These are phyloP conservation scores for Leucozona laternaria DNA, from an alignment of 2,888 invertebrate genomes.

Conservation along the genomic window DNA sequence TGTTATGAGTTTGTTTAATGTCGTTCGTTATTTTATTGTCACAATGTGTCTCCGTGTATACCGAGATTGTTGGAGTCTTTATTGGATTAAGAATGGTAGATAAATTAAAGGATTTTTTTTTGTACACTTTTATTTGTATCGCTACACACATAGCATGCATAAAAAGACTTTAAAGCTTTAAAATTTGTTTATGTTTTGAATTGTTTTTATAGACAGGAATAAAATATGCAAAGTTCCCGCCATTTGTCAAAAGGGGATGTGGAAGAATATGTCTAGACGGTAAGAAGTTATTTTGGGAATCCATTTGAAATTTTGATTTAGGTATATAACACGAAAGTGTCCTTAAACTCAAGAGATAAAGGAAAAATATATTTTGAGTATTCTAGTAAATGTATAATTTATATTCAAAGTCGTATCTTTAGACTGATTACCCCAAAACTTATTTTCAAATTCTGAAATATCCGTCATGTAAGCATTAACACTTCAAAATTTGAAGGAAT, in stretches of 20 bases:
- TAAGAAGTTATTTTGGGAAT: not conserved
- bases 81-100: not conserved
- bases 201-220: too few species aligned
- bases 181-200: too few species aligned
- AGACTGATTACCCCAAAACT: too few species aligned
- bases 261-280: not conserved
- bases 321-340: too few species aligned
- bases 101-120: not conserved
- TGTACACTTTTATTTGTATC: not conserved
- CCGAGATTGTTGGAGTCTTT: not conserved
- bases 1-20: slow-evolving; percentile 2
- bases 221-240: too few species aligned
- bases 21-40: not conserved
- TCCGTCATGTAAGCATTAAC: too few species aligned
- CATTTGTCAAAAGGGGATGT: not conserved
- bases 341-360: too few species aligned
- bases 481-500: too few species aligned
- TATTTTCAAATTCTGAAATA: too few species aligned
- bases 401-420: too few species aligned
- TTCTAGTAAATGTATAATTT: too few species aligned
- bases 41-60: not conserved
- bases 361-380: too few species aligned
- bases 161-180: not conserved
- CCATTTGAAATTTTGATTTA: not conserved
- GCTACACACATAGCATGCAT: not conserved